Conservation (phyloP, 2,797 vertebrate genomes). For the Phyllotis vaccarum region DNA sequence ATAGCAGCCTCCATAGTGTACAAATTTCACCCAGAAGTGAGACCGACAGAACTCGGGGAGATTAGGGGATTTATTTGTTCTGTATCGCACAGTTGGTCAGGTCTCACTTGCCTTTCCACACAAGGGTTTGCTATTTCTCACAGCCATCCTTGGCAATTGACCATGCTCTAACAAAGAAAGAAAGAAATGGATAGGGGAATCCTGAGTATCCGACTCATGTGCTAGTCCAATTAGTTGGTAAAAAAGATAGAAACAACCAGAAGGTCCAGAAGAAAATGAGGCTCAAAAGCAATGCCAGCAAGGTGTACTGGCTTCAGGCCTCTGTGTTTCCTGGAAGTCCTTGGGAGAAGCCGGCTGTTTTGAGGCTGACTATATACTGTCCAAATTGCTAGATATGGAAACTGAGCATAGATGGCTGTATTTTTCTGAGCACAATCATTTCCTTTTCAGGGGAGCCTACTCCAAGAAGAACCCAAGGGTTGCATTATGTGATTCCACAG, state of each 20-base stretch:
- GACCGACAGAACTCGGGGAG: slow-evolving; percentile 9
- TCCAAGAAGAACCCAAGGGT: slow-evolving; percentile 3
- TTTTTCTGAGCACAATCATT: slow-evolving; percentile 3
- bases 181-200: not conserved
- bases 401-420: not conserved
- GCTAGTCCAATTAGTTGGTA: slow-evolving; percentile 37
- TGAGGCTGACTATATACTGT: slow-evolving; percentile 9
- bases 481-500: slow-evolving; percentile 7
- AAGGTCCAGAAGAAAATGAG: not conserved
- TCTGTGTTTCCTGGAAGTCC: not conserved
- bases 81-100: not conserved
- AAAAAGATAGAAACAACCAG: slow-evolving; percentile 41
- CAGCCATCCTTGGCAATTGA: not conserved
- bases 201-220: not conserved
- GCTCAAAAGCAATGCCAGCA: not conserved
- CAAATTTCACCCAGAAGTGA: not conserved
- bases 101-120: not conserved
- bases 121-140: slow-evolving; percentile 58
- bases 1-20: not conserved
- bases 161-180: not conserved
- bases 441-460: slow-evolving; percentile 18
- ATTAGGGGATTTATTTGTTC: slow-evolving; percentile 53
- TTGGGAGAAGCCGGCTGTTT: not conserved
- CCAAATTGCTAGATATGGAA: not conserved
- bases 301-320: not conserved